Evolutionary conservation across 2,888 invertebrate genomes (phyloP).

Genomic region (Anthrax anthrax): DNA sequence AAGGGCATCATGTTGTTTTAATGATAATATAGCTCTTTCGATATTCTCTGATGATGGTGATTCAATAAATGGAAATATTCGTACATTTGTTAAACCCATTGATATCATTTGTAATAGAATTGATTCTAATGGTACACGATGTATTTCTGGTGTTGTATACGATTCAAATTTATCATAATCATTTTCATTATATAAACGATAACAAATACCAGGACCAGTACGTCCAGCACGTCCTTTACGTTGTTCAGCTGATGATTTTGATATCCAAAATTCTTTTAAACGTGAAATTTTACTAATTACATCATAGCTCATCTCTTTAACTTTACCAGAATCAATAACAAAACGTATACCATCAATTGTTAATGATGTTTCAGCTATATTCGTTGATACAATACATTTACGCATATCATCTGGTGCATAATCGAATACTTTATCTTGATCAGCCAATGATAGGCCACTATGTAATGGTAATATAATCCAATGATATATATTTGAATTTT

Average conservation of each 20-base stretch:
- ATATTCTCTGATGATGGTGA: constrained; percentile 72
- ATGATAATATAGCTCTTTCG: constrained; percentile 69
- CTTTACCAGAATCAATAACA: constrained; percentile 94
- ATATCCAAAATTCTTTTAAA: constrained; percentile 89
- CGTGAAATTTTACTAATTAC: constrained; percentile 78
- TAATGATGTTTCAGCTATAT: constrained; percentile 97
- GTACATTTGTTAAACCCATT: constrained; percentile 79
- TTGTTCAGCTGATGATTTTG: constrained; percentile 95
- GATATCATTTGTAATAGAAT: constrained; percentile 85
- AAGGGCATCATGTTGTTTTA: constrained; percentile 81
- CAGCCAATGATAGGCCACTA: constrained; percentile 78
- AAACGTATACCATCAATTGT: constrained; percentile 97
- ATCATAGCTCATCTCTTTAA: constrained; percentile 95
- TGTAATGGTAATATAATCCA: constrained; percentile 94
- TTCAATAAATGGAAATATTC: constrained; percentile 90
- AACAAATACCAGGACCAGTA: constrained; percentile 89
- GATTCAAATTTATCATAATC: constrained; percentile 65
- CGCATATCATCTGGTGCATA: constrained; percentile 86
- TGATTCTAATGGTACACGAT: constrained; percentile 85
- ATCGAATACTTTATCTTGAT: constrained; percentile 96
- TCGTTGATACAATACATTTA: constrained; percentile 95
- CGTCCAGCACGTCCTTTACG: constrained; percentile 91
- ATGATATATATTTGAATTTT: constrained; percentile 53
- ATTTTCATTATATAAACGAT: constrained; percentile 71
- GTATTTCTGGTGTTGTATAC: constrained; percentile 86